Base-by-base conservation (phyloP, 1,140 invertebrate genomes). In the Apis dorsata region DNA sequence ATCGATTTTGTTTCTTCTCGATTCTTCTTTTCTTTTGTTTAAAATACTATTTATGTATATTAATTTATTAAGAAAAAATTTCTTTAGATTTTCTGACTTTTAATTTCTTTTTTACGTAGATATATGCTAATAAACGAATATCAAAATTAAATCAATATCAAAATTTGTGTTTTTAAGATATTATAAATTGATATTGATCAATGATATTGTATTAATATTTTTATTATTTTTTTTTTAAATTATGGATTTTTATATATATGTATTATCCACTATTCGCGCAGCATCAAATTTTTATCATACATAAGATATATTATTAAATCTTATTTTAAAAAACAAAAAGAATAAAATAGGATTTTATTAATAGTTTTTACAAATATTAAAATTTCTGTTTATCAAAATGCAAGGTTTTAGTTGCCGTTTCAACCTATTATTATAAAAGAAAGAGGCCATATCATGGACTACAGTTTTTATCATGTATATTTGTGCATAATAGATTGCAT, bases 401-500 rank as follows among this genome's bases (percentile, higher is more conserved):
- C 28, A 13, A 68, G 28, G 19, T 24, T 19, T 51, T 59, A 15
- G 0, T 69, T 10, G 13, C 21, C 1, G 9, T 53, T 78, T 59
- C 9, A 78, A 69, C 65, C n/a, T 5, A 53, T 68, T 51, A 55
- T 53, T 24, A 59, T 49, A 44, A 1, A 49, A 57, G 34, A 78
- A 68, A 51, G 51, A 66, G 63, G 51, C 34, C 75, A 15, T n/a
- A 77, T 78, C 19, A 63, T 12, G 15, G 17, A 51, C 13, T 28
- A n/a, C 51, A 19, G 8, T 57, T 68, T 55, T 78, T 78, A 78
- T 78, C 75, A 53, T 53, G 53, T 21, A 24, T 44, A 63, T 17
- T 17, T 11, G 10, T 7, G 17, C 49, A 65, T 53, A 28, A 55
- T 24, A 53, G 19, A 55, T 68, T 34, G 24, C 74, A 19, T 12